Evolutionary conservation across 2,113 vertebrate species (phyloP).

Genomic region (Apaloderma vittatum): DNA sequence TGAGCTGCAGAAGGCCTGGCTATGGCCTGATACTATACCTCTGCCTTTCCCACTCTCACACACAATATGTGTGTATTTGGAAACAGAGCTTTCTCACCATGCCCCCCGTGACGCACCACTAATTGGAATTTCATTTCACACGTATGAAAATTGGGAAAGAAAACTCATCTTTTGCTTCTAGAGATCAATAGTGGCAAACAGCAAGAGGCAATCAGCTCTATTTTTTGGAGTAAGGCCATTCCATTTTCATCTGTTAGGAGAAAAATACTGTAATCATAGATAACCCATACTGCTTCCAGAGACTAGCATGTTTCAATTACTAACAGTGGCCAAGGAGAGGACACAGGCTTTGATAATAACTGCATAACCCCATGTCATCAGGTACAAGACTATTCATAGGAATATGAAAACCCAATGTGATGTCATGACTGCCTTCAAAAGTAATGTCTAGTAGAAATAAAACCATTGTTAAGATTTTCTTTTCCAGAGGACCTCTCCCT

Average conservation of each 20-base stretch:
- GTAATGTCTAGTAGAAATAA: background rate
- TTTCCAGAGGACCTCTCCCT: background rate
- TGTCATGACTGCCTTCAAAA: background rate
- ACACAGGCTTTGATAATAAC: background rate
- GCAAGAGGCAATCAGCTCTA: background rate
- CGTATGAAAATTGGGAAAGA: background rate
- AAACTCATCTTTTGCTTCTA: background rate
- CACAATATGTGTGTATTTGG: background rate
- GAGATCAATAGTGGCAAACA: background rate
- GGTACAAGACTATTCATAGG: background rate
- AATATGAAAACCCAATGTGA: background rate
- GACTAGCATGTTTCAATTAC: background rate
- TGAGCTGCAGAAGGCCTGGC: background rate
- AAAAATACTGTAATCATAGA: constrained; percentile 1
- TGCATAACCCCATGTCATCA: background rate
- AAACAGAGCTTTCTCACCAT: accelerated
- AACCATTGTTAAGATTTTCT: background rate
- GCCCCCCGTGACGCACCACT: background rate
- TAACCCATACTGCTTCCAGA: background rate
- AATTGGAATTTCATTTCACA: background rate
- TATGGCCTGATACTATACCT: background rate
- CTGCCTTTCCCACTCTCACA: background rate
- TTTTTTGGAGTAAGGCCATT: background rate
- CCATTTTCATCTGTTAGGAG: background rate
- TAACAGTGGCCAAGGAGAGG: background rate